Evolutionary conservation across 2,888 invertebrate species (phyloP).

Genomic region (Oscheius sp.): DNA sequence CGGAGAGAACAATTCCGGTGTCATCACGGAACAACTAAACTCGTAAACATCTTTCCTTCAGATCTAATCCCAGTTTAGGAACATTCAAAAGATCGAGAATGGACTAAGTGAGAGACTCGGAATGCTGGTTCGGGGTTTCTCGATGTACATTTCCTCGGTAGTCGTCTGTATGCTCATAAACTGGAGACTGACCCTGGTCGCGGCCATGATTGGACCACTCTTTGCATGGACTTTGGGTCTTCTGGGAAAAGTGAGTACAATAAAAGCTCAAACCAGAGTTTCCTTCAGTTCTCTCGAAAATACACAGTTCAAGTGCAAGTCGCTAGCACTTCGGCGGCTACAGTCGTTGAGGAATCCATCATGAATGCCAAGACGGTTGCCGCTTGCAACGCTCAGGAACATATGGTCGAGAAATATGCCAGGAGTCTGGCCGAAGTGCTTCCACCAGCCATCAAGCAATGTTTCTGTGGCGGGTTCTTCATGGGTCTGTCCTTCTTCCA

Average conservation of each 20-base stretch:
- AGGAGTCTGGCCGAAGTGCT: not conserved
- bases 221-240: constrained; percentile 50
- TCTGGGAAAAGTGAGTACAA: constrained; percentile 39
- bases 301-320: constrained; percentile 19
- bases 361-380: constrained; percentile 53
- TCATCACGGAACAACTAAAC: constrained; percentile 46
- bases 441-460: not conserved
- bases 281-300: too few species aligned
- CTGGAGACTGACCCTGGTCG: constrained; percentile 53
- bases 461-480: constrained; percentile 55
- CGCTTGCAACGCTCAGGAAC: constrained; percentile 51
- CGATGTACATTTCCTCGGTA: constrained; percentile 51
- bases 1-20: constrained; percentile 44
- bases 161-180: constrained; percentile 46
- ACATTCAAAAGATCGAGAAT: constrained; percentile 17
- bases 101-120: constrained; percentile 49
- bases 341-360: constrained; percentile 48
- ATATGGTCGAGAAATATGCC: constrained; percentile 41
- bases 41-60: constrained; percentile 40
- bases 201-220: constrained; percentile 50
- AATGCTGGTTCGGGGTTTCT: constrained; percentile 50
- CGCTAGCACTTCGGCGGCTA: constrained; percentile 35
- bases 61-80: constrained; percentile 15
- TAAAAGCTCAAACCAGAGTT: too few species aligned
- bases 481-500: constrained; percentile 51